A percentile compares a stretch with the other conserved stretches of the same genome.
These are phyloP conservation scores for Distichodus sexfasciatus DNA, from an alignment of 2,797 vertebrate species.

Conservation along the genomic window DNA sequence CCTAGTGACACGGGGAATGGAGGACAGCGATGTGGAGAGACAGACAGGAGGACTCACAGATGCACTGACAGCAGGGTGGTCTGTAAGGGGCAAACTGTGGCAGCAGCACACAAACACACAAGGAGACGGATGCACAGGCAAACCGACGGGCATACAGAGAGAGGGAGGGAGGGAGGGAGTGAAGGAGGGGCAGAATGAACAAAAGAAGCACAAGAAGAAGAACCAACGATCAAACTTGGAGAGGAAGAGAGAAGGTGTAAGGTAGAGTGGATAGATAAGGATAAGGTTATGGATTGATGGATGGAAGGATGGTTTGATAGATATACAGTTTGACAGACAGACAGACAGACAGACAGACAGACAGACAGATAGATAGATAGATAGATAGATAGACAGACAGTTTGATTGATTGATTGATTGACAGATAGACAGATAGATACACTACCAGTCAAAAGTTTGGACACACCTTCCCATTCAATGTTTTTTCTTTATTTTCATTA, in stretches of 20 bases:
- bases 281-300: not conserved
- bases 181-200: slow-evolving; percentile 21
- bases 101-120: slow-evolving; percentile 16
- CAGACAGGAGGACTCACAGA: slow-evolving; percentile 16
- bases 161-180: slow-evolving; percentile 21
- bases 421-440: slow-evolving; percentile 12
- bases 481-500: too few relatives aligned
- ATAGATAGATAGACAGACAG: slow-evolving; percentile 26
- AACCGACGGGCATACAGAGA: slow-evolving; percentile 18
- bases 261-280: not conserved
- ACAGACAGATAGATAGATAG: slow-evolving; percentile 17
- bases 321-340: not conserved
- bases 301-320: not conserved
- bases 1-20: slow-evolving; percentile 45
- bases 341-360: slow-evolving; percentile 15
- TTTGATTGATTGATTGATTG: slow-evolving; percentile 11
- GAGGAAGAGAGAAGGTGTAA: too few relatives aligned
- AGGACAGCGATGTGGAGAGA: slow-evolving; percentile 40
- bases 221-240: slow-evolving; percentile 3
- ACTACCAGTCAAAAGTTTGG: too few relatives aligned
- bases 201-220: slow-evolving; percentile 7
- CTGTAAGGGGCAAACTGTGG: slow-evolving; percentile 22
- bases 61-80: slow-evolving; percentile 16
- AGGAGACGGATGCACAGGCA: slow-evolving; percentile 27
- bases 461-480: too few relatives aligned